A percentile compares a stretch with the other conserved stretches of the same genome.
Conservation (phyloP, 2,113 vertebrate genomes). For the Festucalex cinctus region DNA sequence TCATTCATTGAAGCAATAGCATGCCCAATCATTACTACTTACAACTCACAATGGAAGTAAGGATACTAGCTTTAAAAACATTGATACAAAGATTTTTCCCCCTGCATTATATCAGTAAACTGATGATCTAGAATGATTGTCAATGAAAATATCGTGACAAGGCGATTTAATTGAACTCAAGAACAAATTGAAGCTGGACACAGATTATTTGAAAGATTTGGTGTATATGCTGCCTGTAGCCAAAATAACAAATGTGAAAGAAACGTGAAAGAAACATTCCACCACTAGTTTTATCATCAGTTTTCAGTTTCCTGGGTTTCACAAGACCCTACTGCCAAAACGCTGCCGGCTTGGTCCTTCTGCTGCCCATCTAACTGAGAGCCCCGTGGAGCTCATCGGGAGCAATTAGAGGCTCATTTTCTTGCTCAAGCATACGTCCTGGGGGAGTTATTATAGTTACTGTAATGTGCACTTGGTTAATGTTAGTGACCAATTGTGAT, state of each 20-base stretch:
- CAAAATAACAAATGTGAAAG: not conserved
- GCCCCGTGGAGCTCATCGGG: not conserved
- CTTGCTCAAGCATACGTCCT: constrained; percentile 2
- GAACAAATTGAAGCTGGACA: not conserved
- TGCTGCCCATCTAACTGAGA: constrained; percentile 22
- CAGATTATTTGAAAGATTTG: too few relatives aligned
- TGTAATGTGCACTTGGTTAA: constrained; percentile 5
- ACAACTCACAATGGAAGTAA: not conserved
- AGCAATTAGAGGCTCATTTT: constrained; percentile 7
- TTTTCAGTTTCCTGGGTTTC: constrained; percentile 16
- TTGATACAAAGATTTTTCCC: not conserved
- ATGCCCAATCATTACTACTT: not conserved
- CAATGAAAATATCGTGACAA: not conserved
- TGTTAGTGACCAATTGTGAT: constrained; percentile 2
- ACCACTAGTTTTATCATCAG: not conserved
- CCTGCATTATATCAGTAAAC: not conserved
- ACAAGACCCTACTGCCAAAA: constrained; percentile 19
- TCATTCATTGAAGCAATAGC: not conserved
- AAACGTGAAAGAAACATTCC: not conserved
- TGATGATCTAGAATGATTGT: too few relatives aligned
- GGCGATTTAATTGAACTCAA: not conserved
- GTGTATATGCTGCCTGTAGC: not conserved
- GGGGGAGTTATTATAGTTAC: not conserved
- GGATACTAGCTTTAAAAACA: not conserved
- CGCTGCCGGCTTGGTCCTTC: constrained; percentile 13